Evolutionary conservation across 2,113 vertebrate species (phyloP), one percentile per base, ranked within the genome.

Genomic region (Gasterosteus nipponicus): DNA sequence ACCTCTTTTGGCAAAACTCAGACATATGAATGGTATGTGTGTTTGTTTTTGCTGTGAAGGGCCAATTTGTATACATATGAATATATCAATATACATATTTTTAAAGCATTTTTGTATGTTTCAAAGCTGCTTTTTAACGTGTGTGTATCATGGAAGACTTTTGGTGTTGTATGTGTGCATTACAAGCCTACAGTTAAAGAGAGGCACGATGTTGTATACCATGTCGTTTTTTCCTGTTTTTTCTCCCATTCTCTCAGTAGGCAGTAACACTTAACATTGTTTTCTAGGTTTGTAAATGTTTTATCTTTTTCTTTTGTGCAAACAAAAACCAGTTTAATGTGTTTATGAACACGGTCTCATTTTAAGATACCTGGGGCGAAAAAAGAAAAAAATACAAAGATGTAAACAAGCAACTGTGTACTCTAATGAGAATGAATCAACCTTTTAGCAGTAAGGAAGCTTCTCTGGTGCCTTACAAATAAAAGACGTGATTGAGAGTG

Each of bases 391-490:
- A 82, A 62, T 75, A 75, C 39, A 81, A 85, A 86, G 29, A 75
- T 87, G 90, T 88, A 93, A 91, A 87, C 87, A 87, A 92, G 78
- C 85, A 88, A 83, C 85, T 84, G 82, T 91, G 86, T 91, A 92
- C 77, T 92, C 88, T 83, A 83, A 89, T 87, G 86, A 91, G 89
- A 92, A 94, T 87, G 89, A 93, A 93, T 90, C 89, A 81, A 88
- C 89, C 87, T 91, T 94, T 94, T 92, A 93, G 93, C 93, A 92
- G 94, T 94, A 95, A 95, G 94, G 94, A 93, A 94, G 92, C 91
- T 91, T 93, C 93, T 94, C 93, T 93, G 93, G 94, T 95, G 94
- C 94, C 94, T 95, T 95, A 94, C 94, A 93, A 94, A 95, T 94
- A 94, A 94, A 94, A 91, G 92, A 93, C 54, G 90, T 93, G 91